Evolutionary conservation across 1,140 invertebrate genomes (phyloP).

Genomic region (Aphidius ervi): DNA sequence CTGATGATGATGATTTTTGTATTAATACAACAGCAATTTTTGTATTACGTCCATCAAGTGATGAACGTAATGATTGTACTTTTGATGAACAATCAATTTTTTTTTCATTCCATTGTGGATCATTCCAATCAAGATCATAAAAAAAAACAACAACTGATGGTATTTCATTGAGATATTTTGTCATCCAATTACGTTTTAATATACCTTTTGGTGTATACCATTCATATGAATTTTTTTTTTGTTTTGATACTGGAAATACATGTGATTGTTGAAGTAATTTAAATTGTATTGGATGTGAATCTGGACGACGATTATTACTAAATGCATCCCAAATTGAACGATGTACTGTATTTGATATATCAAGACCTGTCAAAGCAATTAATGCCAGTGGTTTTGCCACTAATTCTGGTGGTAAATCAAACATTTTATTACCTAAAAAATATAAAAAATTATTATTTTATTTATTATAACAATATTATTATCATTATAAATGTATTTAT

Average conservation of each 20-base stretch:
- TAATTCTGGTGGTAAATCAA: constrained; percentile 72
- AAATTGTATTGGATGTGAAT: constrained; percentile 81
- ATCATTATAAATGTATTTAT: too few relatives aligned
- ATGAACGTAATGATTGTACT: constrained; percentile 77
- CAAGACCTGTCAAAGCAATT: constrained; percentile 81
- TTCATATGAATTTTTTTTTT: constrained; percentile 88
- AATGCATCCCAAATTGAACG: constrained; percentile 91
- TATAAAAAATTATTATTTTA: too few relatives aligned
- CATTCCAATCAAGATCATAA: constrained; percentile 96
- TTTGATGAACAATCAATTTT: constrained; percentile 87
- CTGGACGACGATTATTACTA: constrained; percentile 71
- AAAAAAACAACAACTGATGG: constrained; percentile 93
- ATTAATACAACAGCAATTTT: constrained; percentile 85
- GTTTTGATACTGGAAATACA: constrained; percentile 86
- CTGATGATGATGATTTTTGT: constrained; percentile 69
- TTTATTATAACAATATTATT: too few relatives aligned
- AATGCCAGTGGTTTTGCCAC: constrained; percentile 75
- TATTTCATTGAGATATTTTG: constrained; percentile 86
- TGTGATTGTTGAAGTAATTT: constrained; percentile 73
- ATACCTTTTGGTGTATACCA: constrained; percentile 97
- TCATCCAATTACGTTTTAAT: constrained; percentile 92
- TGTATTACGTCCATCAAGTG: constrained; percentile 76
- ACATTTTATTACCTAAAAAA: constrained; percentile 31
- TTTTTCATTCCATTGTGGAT: constrained; percentile 88
- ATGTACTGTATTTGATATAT: constrained; percentile 80